Base-by-base conservation (phyloP, 2,113 vertebrate genomes). In the Triplophysa dalaica region DNA sequence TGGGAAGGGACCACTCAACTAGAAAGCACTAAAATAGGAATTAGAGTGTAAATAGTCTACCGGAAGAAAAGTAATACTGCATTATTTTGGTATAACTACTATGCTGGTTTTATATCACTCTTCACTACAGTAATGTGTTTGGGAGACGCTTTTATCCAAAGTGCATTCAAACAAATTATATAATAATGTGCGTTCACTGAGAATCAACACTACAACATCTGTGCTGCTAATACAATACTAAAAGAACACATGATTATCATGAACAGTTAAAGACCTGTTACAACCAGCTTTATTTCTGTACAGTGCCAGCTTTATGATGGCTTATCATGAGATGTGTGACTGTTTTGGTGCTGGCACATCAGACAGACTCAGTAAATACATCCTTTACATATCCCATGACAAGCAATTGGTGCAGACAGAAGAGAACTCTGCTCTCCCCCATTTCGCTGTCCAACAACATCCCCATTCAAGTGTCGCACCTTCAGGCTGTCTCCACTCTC, bases 401-500 rank as follows among this genome's bases (percentile, higher is more conserved):
- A 90, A 88, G 87, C 90, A 88, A 80, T 88, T 77, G 90, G 89
- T 91, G 85, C 80, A 41, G 82, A 89, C 87, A 78, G 80, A 82
- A 74, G 50, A 69, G 67, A 83, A 64, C 64, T 48, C 48, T 61
- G 52, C 75, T 80, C 56, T 73, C 56, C 52, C 48, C 80, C 69
- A 60, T 66, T 60, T 58, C 60, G 73, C 88, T 82, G 84, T 88
- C 88, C 90, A 91, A 91, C 92, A 92, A 90, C 89, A 91, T 90
- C 88, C 87, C 88, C 87, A 92, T 93, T 93, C 86, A 91, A 90
- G 87, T 87, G 78, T 88, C 78, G 84, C 88, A 87, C 87, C 92
- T 91, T 66, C 88, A 87, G 92, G 92, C 91, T 2, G 86, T 89
- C 73, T 84, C 54, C 26, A 38, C 17, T 52, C 75, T 77, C 70